Conservation (phyloP, 1,140 invertebrate genomes). For the Archivesica marissinica region DNA sequence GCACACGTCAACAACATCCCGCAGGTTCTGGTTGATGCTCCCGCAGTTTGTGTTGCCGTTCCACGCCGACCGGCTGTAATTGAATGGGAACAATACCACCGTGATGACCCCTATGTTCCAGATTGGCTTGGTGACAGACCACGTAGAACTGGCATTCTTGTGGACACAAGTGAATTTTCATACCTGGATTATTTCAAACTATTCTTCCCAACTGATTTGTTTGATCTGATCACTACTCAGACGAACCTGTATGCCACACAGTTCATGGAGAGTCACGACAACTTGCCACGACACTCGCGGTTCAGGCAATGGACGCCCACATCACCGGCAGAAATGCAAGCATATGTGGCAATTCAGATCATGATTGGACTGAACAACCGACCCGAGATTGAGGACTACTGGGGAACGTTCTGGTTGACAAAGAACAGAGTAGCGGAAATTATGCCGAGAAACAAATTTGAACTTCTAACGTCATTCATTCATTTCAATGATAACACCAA, state of each 20-base stretch:
- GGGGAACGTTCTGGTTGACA: background rate
- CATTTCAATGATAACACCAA: conserved; percentile 34
- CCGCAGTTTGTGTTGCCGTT: too few relatives aligned
- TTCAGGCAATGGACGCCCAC: background rate
- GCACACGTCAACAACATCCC: too few relatives aligned
- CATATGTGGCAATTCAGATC: background rate
- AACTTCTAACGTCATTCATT: background rate
- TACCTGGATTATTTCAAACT: background rate
- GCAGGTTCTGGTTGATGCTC: too few relatives aligned
- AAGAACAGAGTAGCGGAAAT: background rate
- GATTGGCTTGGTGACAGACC: background rate
- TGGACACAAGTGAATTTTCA: background rate
- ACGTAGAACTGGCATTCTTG: background rate
- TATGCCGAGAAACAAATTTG: conserved; percentile 11
- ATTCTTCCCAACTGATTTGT: background rate
- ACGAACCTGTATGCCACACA: background rate
- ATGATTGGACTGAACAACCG: background rate
- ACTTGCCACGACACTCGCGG: background rate
- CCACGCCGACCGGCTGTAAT: too few relatives aligned
- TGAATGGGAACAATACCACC: background rate
- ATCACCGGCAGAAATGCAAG: background rate
- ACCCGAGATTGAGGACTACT: background rate
- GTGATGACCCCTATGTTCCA: background rate
- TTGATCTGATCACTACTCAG: background rate
- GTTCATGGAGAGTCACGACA: background rate